Percentiles rank a stretch among this genome's conserved stretches.
phyloP scores from a whole-genome alignment of 2,797 vertebrate genomes.

The Acrossocheilus wenchowensis region DNA sequence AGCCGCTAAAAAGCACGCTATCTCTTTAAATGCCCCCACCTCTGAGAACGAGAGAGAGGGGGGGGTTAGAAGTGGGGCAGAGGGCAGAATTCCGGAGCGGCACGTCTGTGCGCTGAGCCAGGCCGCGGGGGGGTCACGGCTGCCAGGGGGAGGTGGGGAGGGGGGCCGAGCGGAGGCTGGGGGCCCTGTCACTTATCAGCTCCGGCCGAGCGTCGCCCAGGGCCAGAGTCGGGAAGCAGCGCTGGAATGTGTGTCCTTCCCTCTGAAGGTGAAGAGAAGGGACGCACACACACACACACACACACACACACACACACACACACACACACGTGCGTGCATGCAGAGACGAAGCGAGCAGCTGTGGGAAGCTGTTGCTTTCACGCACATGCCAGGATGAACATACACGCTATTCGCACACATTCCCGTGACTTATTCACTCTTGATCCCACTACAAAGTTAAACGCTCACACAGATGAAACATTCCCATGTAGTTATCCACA shows the following conservation, averaged over 20 bases:
- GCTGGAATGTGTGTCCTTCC: constrained; percentile 83
- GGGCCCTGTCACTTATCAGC: constrained; percentile 86
- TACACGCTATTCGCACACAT: constrained; percentile 22
- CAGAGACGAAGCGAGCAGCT: constrained; percentile 58
- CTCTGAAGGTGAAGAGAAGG: constrained; percentile 83
- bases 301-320: constrained; percentile 28
- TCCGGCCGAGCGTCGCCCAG: constrained; percentile 82
- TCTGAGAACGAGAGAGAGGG: constrained; percentile 46
- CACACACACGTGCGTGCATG: constrained; percentile 6
- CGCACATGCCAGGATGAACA: constrained; percentile 55
- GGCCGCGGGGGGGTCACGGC: constrained; percentile 63
- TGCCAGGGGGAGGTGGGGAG: constrained; percentile 66
- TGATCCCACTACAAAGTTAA: constrained; percentile 23
- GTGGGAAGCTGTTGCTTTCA: constrained; percentile 59
- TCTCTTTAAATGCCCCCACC: constrained; percentile 79
- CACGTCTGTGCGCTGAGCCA: constrained; percentile 74
- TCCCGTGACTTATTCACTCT: constrained; percentile 53
- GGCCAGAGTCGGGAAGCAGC: constrained; percentile 81
- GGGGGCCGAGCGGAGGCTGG: constrained; percentile 64
- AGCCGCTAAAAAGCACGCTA: constrained; percentile 68
- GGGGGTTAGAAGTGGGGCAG: constrained; percentile 74
- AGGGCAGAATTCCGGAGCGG: constrained; percentile 83
- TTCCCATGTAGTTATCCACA: too few relatives aligned
- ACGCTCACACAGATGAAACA: constrained; percentile 42
- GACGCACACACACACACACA: constrained; percentile 54